A percentile compares a stretch with the other conserved stretches of the same genome.
These are phyloP conservation scores for Drusus annulatus DNA, from an alignment of 1,140 invertebrate genomes.

Conservation along the genomic window DNA sequence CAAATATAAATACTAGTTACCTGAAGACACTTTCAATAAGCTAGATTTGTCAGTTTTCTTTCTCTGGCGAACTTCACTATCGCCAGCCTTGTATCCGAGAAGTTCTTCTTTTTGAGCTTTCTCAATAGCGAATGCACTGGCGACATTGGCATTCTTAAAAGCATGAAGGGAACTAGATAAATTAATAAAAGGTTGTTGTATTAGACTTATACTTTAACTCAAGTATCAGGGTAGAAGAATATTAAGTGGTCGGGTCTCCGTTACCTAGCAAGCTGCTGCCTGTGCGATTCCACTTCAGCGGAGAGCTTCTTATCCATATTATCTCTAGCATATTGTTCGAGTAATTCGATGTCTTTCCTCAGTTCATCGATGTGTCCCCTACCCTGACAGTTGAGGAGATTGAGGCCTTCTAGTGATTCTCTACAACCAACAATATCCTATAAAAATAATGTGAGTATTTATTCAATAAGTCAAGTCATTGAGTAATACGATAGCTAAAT, in stretches of 20 bases:
- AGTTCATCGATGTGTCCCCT: constrained; percentile 77
- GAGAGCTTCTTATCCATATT: constrained; percentile 75
- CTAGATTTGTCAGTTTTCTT: constrained; percentile 78
- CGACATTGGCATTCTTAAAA: constrained; percentile 85
- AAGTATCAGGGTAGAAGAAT: background rate
- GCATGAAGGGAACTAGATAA: constrained; percentile 76
- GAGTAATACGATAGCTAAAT: too few species aligned
- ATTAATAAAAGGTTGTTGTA: constrained; percentile 1
- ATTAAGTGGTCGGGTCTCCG: too few species aligned
- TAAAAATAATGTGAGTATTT: constrained; percentile 44
- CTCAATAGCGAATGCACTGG: constrained; percentile 81
- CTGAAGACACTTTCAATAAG: constrained; percentile 76
- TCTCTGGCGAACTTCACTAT: constrained; percentile 73
- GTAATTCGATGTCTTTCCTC: constrained; percentile 78
- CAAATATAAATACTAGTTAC: constrained; percentile 55
- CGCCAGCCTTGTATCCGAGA: constrained; percentile 73
- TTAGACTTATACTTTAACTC: background rate
- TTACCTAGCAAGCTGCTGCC: constrained; percentile 76
- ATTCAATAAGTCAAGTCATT: background rate
- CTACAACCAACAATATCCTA: constrained; percentile 80
- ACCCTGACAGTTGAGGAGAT: constrained; percentile 81
- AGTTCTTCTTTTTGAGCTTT: constrained; percentile 81
- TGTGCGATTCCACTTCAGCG: constrained; percentile 78
- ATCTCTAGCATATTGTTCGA: constrained; percentile 78
- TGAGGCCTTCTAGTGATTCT: constrained; percentile 78